Conservation (phyloP, 2,888 invertebrate species). For the Pimpla rufipes region DNA sequence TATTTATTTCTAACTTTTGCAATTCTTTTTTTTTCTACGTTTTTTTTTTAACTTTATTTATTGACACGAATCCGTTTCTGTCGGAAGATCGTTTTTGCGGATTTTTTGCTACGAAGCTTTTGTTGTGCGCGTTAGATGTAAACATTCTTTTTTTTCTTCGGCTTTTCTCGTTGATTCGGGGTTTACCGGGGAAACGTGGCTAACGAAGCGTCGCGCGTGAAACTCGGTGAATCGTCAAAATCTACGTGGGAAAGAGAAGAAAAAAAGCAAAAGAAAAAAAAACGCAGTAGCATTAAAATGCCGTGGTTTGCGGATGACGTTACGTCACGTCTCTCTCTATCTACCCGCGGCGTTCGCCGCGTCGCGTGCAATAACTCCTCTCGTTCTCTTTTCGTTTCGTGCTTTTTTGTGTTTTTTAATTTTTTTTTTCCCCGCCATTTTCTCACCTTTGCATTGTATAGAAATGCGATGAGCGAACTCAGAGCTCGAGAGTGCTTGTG, state of each 20-base stretch:
- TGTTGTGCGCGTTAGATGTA: conserved; percentile 22
- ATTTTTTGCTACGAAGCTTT: conserved; percentile 2
- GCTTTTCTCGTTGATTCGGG: background rate
- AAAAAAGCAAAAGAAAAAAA: conserved; percentile 54
- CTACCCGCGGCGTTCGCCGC: conserved; percentile 29
- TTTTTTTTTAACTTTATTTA: conserved; percentile 27
- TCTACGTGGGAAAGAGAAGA: conserved; percentile 22
- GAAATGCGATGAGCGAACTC: background rate
- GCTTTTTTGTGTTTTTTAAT: conserved; percentile 9
- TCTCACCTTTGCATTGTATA: conserved; percentile 45
- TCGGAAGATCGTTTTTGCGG: conserved; percentile 17
- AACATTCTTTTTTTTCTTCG: conserved; percentile 23
- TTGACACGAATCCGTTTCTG: conserved; percentile 37
- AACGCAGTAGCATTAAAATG: conserved; percentile 76
- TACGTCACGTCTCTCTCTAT: conserved; percentile 76
- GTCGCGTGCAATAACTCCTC: conserved; percentile 42
- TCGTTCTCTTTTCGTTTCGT: conserved; percentile 47
- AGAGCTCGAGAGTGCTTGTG: conserved; percentile 35
- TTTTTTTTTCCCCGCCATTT: conserved; percentile 65
- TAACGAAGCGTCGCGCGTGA: background rate
- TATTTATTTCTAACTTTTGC: conserved; percentile 11
- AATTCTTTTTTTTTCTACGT: conserved; percentile 44
- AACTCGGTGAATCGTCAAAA: conserved; percentile 5
- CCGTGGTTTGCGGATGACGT: conserved; percentile 77
- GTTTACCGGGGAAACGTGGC: conserved; percentile 33